phyloP scores from a whole-genome alignment of 2,113 vertebrate genomes.

The Cebidichthys violaceus region DNA sequence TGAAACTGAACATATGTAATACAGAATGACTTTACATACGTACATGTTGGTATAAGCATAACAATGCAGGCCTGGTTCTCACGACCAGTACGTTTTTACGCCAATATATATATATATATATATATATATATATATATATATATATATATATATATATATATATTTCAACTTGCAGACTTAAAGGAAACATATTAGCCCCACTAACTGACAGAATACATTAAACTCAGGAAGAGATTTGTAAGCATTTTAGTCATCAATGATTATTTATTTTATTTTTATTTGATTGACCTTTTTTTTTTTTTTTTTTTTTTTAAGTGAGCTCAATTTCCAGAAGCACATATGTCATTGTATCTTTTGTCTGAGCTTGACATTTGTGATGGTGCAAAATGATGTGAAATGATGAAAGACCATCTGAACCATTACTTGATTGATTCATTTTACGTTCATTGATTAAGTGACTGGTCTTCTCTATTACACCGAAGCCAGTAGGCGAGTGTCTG shows the following conservation, averaged over 20 bases:
- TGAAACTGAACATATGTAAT: not conserved
- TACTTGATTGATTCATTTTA: not conserved
- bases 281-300: not conserved
- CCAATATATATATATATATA: too few species aligned
- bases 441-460: not conserved
- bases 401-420: not conserved
- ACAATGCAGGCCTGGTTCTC: not conserved
- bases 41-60: not conserved
- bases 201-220: not conserved
- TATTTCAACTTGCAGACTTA: not conserved
- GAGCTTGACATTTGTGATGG: too few species aligned
- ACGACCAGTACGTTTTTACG: too few species aligned
- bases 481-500: not conserved
- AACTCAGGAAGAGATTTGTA: not conserved
- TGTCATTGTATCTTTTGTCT: too few species aligned
- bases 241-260: not conserved
- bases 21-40: not conserved
- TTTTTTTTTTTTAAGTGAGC: not conserved
- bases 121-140: too few species aligned
- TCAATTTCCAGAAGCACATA: not conserved
- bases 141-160: too few species aligned
- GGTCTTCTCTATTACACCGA: not conserved
- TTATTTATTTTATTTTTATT: conserved; percentile 1
- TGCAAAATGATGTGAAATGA: not conserved
- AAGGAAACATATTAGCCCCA: not conserved